Evolutionary conservation across 2,888 invertebrate genomes (phyloP), one percentile per base, ranked within the genome.

Genomic region (Chloromyia formosa): DNA sequence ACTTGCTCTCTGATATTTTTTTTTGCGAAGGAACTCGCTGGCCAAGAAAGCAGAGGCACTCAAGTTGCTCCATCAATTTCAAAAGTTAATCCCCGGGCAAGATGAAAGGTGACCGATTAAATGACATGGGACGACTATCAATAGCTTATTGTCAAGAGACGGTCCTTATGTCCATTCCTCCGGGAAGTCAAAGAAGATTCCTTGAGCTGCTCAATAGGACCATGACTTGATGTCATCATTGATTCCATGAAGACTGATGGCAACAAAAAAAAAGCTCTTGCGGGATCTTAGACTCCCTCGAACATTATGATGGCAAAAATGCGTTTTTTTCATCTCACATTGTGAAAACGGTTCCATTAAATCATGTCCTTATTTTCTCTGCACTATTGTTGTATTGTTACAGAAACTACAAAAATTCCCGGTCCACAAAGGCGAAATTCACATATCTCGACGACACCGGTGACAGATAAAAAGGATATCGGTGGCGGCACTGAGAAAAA

Each of bases 351-450:
- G 2, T 35, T 35, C 27, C 27, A 35, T 35, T 35, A 35, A 7
- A 35, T 35, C 27, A 7, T 35, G 27, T 35, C 27, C 27, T 35
- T 35, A 35, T 35, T 35, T 35, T 35, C 27, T 35, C 27, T 7
- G 27, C 27, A 7, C 27, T 35, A 4, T 35, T 22, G 49, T 66
- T 66, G 49, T 49, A 22, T 45, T 49, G 49, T 62, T 12, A 22
- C 73, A 73, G 61, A 49, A 49, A 45, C 73, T 22, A 45, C 27
- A 42, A 40, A 20, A 73, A n/a, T 22, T 60, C 27, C 42, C 1
- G 35, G 1, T 1, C 18, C 20, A 58, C 71, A 73, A 62, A 73
- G 73, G 45, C 35, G 73, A 20, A 58, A 73, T 27, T 73, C 73
- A 12, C 40, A 61, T 16, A 73, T 10, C 16, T 60, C 61, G 1